Evolutionary conservation across 1,140 invertebrate genomes (phyloP), one percentile per base, ranked within the genome.

Genomic region (Andricus grossulariae): DNA sequence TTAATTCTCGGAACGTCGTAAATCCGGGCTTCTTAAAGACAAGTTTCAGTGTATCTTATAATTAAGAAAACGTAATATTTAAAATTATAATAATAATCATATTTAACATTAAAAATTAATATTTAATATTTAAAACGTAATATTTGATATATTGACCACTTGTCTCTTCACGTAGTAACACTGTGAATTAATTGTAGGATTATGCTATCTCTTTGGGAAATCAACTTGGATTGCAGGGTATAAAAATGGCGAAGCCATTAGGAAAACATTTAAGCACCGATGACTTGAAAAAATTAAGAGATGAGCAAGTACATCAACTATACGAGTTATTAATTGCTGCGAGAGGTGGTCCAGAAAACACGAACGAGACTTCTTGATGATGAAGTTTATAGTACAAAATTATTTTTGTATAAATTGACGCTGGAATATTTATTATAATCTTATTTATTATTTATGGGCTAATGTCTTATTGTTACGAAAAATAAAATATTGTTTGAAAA

Each of bases 281-380:
- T n/a, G 87, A 95, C 39, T 88, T 97, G 19, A 93, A 96, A 74
- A 92, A 93, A 85, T 94, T 98, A 83, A 94, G 93, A 66, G 95
- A 96, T 84, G 96, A 97, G 83, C 97, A 98, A 90, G 87, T 97
- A 54, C 88, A 93, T 19, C 97, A 98, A 88, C 88, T 98, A 1
- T 96, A 97, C 91, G 96, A 97, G 88, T 87, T 98, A n/a, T 95
- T 96, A 92, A 88, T 94, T 83, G 95, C 95, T 71, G 92, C 95
- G 5, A 93, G 90, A 57, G 89, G 88, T 10, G 84, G 82, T 72
- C 7, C 71, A 55, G 76, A 84, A 25, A 74, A 82, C 8, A 16
- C 21, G 51, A 21, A 32, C 0, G 73, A 77, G 71, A n/a, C 71
- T 72, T 74, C 73, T 50, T n/a, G 55, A 75, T 76, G 18, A 80